Conservation (phyloP, 2,797 vertebrate species). For the Poeciliopsis presidionis region DNA sequence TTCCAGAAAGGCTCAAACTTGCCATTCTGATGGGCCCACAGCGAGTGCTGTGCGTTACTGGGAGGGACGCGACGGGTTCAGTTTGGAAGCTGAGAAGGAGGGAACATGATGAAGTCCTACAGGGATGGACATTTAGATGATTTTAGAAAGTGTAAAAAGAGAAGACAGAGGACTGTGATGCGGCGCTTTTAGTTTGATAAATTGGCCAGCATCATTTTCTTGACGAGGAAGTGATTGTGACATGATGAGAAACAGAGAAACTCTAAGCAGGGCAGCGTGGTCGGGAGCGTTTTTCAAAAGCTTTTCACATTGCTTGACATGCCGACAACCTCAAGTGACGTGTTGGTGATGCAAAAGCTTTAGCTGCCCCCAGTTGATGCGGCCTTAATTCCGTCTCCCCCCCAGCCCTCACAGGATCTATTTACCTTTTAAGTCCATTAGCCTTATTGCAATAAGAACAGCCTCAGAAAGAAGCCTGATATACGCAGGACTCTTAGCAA, state of each 20-base stretch:
- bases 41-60: constrained; percentile 22
- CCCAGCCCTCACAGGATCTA: constrained; percentile 19
- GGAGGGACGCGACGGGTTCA: constrained; percentile 1
- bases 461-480: constrained; percentile 16
- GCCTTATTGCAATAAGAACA: constrained; percentile 45
- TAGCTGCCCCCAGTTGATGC: constrained; percentile 50
- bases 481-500: constrained; percentile 20
- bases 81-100: not conserved
- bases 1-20: constrained; percentile 42
- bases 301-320: constrained; percentile 52
- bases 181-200: constrained; percentile 28
- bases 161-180: constrained; percentile 9
- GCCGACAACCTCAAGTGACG: constrained; percentile 61
- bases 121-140: not conserved
- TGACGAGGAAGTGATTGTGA: constrained; percentile 22
- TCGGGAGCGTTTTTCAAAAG: constrained; percentile 61
- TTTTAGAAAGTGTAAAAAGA: not conserved
- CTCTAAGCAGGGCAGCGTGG: constrained; percentile 31
- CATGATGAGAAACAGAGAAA: constrained; percentile 21
- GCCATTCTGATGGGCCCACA: constrained; percentile 31
- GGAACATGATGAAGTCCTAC: constrained; percentile 15
- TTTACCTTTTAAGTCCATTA: constrained; percentile 57
- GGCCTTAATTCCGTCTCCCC: constrained; percentile 67
- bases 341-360: constrained; percentile 61
- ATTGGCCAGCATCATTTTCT: constrained; percentile 28